Base-by-base conservation (phyloP, 2,888 invertebrate genomes). In the Lepidocyrtinus sp. region DNA sequence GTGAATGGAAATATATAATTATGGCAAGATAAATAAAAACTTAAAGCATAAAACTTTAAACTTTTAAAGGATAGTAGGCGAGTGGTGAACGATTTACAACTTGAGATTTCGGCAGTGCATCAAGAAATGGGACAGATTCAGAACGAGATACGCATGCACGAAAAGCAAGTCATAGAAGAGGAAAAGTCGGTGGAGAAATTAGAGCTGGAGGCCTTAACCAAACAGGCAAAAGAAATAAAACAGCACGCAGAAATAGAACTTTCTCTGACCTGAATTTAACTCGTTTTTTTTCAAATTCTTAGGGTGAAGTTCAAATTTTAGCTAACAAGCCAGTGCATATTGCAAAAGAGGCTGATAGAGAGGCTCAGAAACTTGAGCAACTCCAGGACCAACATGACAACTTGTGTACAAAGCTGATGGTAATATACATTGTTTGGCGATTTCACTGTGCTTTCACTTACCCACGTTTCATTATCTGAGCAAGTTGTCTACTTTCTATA, bases 111-210 rank as follows among this genome's bases (percentile, higher is more conserved):
- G 12, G 75, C 76, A 26, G 75, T 82, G 7, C 80, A 82, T 26
- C 84, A 86, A 75, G 86, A 86, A 73, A 85, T 84, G 70, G 78
- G 82, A 17, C 80, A 84, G 45, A 55, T 82, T 26, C 81, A 86
- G 55, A 75, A 73, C 17, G 83, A 84, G 45, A 81, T 84, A 9
- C 22, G 75, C 19, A 73, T 71, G 0, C 83, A 84, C 25, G 83
- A 84, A 55, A 85, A 84, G 65, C 65, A 45, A 12, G 63, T 84
- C 0, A 22, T 50, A 3, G 84, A 84, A 22, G 86, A 84, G 5
- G 85, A 85, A 55, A 74, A 81, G 46, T 36, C 46, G 17, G 82
- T 84, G 0, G 85, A 86, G 45, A 79, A 82, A 61, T 67, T 86
- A 1, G 86, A 86, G 50, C 45, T 86, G 19, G 84, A 85, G 67